phyloP scores from a whole-genome alignment of 2,113 vertebrate species.

The Scomber japonicus region DNA sequence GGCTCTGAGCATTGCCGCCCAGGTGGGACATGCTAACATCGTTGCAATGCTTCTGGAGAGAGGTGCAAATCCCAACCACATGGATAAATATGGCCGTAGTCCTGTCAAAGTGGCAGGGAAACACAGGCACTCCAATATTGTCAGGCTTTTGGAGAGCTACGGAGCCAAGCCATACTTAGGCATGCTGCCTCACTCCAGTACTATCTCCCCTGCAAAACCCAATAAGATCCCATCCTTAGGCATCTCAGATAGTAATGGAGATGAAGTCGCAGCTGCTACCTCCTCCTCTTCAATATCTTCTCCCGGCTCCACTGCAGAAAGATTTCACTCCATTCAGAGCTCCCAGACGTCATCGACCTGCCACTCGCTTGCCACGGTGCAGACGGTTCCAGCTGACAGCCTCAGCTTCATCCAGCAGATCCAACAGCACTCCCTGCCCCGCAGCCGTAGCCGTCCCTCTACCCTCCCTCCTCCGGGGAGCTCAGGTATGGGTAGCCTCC shows the following conservation, averaged over 20 bases:
- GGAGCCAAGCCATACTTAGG: slow-evolving; percentile 79
- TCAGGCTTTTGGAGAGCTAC: slow-evolving; percentile 82
- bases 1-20: slow-evolving; percentile 85
- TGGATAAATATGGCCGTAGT: slow-evolving; percentile 84
- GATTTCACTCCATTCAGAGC: slow-evolving; percentile 83
- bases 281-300: slow-evolving; percentile 82
- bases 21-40: slow-evolving; percentile 84
- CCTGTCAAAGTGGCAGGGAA: slow-evolving; percentile 86
- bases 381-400: slow-evolving; percentile 85
- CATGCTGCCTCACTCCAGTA: slow-evolving; percentile 51
- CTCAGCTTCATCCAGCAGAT: slow-evolving; percentile 87
- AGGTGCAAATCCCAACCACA: slow-evolving; percentile 82
- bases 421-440: slow-evolving; percentile 86
- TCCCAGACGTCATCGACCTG: slow-evolving; percentile 84
- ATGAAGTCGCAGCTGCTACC: slow-evolving; percentile 55
- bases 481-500: slow-evolving; percentile 70
- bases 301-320: slow-evolving; percentile 79
- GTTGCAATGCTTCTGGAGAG: slow-evolving; percentile 83
- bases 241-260: slow-evolving; percentile 60
- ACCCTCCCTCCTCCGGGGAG: slow-evolving; percentile 74
- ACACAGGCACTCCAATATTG: slow-evolving; percentile 77
- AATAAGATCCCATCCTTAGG: slow-evolving; percentile 60
- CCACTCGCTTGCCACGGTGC: slow-evolving; percentile 84
- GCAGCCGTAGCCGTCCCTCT: slow-evolving; percentile 82
- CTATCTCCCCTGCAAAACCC: slow-evolving; percentile 56